Conservation (phyloP, 2,797 vertebrate species). For the Vipera ursinii region DNA sequence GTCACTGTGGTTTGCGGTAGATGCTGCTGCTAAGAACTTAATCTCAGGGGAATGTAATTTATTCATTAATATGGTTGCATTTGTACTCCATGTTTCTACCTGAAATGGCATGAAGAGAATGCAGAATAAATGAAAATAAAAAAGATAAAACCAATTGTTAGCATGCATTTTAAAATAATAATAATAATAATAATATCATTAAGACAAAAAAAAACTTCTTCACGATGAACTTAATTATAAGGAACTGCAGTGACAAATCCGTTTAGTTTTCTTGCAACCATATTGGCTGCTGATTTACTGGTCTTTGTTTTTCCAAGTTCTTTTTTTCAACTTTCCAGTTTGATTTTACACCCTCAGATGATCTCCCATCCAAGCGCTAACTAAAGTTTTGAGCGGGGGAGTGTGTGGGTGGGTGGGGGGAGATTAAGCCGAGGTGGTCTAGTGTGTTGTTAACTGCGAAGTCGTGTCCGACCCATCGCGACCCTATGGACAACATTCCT, state of each 20-base stretch:
- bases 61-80: neutral
- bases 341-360: neutral
- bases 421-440: neutral
- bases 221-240: neutral
- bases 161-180: neutral
- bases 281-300: neutral
- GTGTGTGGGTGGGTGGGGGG: too few relatives aligned
- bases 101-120: neutral
- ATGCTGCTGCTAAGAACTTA: neutral
- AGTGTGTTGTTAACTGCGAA: too few relatives aligned
- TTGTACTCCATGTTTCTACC: neutral
- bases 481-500: too few relatives aligned
- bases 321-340: neutral
- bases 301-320: neutral
- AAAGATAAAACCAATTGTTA: neutral
- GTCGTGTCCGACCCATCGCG: too few relatives aligned
- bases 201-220: neutral
- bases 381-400: neutral
- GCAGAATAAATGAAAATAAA: neutral
- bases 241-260: neutral
- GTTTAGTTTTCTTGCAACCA: neutral
- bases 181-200: neutral
- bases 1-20: neutral
- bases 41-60: neutral
- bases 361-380: neutral